Percentiles rank a stretch among this genome's conserved stretches.
These are phyloP conservation scores for Pecten maximus DNA, from an alignment of 2,888 invertebrate genomes.

Conservation along the genomic window DNA sequence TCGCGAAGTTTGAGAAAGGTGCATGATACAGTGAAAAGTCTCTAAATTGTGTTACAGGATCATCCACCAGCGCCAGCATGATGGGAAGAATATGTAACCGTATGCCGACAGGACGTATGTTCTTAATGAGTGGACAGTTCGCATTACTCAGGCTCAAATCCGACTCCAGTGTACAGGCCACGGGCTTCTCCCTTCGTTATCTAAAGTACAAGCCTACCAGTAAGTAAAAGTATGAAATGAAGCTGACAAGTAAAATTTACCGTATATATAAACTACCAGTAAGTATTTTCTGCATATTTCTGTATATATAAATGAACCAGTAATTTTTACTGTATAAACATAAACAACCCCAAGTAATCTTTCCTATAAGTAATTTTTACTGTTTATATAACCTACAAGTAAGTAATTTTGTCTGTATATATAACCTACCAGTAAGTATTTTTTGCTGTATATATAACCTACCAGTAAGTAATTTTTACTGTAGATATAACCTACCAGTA, in stretches of 20 bases:
- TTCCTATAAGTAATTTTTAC: no score
- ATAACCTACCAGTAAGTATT: neutral
- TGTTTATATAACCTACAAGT: no score
- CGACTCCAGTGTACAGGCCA: conserved; percentile 7
- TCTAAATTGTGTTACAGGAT: neutral
- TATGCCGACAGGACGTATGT: neutral
- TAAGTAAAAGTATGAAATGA: neutral
- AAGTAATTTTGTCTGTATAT: no score
- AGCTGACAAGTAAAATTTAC: neutral
- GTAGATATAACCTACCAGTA: neutral
- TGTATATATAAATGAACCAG: neutral
- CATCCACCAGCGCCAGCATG: neutral
- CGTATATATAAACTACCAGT: neutral
- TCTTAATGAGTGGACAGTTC: neutral
- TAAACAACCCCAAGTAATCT: no score
- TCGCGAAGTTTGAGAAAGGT: no score
- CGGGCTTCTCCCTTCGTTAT: neutral
- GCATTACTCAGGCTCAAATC: neutral
- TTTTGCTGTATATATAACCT: neutral
- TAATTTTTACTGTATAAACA: no score
- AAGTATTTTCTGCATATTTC: neutral
- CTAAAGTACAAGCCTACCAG: neutral
- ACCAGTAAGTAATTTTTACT: no score
- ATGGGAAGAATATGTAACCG: neutral
- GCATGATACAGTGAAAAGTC: no score